Evolutionary conservation across 2,888 invertebrate genomes (phyloP), one percentile per base, ranked within the genome.

Genomic region (Synergus itoensis): DNA sequence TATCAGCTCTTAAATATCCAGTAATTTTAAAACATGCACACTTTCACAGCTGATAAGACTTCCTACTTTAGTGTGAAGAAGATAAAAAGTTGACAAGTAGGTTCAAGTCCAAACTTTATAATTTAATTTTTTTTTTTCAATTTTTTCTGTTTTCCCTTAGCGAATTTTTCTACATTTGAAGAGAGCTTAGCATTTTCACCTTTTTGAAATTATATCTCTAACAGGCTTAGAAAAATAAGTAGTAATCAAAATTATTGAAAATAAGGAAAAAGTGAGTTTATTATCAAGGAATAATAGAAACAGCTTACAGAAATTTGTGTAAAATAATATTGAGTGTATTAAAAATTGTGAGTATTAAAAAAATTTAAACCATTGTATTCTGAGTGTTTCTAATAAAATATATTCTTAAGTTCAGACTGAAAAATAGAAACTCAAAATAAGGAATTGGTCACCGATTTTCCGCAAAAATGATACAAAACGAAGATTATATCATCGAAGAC

Each of bases 401-500:
- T 36, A 40, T 77, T 5, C 53, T 57, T 14, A 4, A 7, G 41
- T 63, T 4, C 14, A 77, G 67, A 43, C 21, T 65, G 57, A 57
- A 16, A 53, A 9, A n/a, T 8, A 53, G 16, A 48, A 75, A 40
- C 16, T 21, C 1, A 40, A 76, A 48, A 60, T 21, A 63, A 40
- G 57, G 41, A 67, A 76, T 21, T 64, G 53, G 40, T 73, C 45
- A 9, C 14, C 53, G 45, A 45, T 80, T 67, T 65, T 40, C 12
- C 12, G 14, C 67, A 76, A 78, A 80, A 64, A 90, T 90, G 90
- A 87, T 87, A 65, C 84, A 84, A 43, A 86, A 86, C 77, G 88
- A 89, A 79, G 88, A 90, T 82, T 83, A 83, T 18, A 88, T 89
- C 78, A 57, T 89, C 18, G 89, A 87, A 80, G 88, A 88, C 73